Conservation (phyloP, 2,113 vertebrate species). For the Apaloderma vittatum region DNA sequence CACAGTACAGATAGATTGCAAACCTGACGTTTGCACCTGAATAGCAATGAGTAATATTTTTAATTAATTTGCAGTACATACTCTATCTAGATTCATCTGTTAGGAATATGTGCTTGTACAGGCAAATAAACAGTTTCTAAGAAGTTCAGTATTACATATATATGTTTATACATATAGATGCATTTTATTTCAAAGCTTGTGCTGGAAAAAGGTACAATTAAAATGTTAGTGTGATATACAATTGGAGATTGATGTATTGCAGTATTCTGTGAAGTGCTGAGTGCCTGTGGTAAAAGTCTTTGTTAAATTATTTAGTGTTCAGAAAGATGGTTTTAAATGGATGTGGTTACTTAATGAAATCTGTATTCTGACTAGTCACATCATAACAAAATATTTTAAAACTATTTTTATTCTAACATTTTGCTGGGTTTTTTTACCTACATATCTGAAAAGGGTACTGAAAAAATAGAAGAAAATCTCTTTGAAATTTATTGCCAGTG, state of each 20-base stretch:
- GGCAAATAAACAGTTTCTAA: neutral
- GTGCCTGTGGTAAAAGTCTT: neutral
- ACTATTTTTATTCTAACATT: neutral
- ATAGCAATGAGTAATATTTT: fast-evolving
- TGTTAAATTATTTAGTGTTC: neutral
- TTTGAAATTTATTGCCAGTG: neutral
- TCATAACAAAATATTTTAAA: neutral
- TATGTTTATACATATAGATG: neutral
- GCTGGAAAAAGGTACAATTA: neutral
- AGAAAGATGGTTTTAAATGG: neutral
- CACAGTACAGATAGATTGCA: neutral
- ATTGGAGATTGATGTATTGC: neutral
- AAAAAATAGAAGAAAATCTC: neutral
- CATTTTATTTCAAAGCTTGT: neutral
- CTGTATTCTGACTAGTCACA: neutral
- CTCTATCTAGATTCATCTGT: neutral
- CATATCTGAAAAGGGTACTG: neutral
- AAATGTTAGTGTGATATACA: fast-evolving
- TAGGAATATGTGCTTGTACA: neutral
- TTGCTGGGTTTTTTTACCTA: too few species aligned
- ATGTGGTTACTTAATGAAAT: neutral
- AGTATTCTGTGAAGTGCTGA: neutral
- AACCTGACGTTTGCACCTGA: neutral
- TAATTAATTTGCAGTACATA: neutral
- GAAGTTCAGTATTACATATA: neutral